Evolutionary conservation across 2,113 vertebrate genomes (phyloP).

Genomic region (Pan paniscus): DNA sequence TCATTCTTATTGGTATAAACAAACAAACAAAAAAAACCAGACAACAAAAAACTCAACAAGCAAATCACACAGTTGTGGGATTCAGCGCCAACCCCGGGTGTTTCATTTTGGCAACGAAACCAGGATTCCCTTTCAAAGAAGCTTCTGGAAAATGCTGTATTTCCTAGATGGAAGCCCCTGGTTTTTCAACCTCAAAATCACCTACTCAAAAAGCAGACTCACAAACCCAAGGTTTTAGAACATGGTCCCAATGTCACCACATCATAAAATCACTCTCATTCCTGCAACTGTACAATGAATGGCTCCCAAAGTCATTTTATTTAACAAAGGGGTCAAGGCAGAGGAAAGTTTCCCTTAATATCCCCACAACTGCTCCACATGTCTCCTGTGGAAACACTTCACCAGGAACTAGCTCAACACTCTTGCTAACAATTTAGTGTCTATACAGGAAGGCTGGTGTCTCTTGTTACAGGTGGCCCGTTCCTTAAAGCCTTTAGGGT

Average conservation of each 20-base stretch:
- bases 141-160: neutral
- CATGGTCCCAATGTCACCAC: neutral
- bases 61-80: neutral
- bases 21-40: no score
- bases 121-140: neutral
- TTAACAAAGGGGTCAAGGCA: neutral
- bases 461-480: neutral
- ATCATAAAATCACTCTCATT: neutral
- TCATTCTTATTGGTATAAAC: no score
- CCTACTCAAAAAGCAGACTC: neutral
- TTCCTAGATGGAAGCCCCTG: neutral
- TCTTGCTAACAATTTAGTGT: neutral
- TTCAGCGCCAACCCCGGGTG: fast-evolving
- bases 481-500: neutral
- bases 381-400: neutral
- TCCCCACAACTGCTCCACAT: neutral
- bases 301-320: neutral
- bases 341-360: neutral
- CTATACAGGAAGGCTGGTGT: neutral
- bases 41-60: neutral
- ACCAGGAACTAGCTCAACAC: no score
- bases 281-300: neutral
- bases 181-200: neutral
- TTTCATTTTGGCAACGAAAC: neutral
- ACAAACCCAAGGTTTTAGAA: neutral